Conservation (phyloP, 2,797 vertebrate genomes). For the Coilia nasus region DNA sequence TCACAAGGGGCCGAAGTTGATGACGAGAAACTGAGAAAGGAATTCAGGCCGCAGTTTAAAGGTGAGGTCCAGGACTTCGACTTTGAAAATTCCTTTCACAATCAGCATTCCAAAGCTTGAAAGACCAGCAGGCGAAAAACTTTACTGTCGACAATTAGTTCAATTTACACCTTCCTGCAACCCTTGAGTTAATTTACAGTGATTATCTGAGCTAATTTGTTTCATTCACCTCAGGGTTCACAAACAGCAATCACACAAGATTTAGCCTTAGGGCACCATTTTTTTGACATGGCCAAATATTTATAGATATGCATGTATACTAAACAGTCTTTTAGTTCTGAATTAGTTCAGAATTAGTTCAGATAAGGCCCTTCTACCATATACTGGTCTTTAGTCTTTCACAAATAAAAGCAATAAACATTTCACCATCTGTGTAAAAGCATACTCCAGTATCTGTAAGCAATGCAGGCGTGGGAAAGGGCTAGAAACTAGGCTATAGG, state of each 20-base stretch:
- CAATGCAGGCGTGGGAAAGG: slow-evolving; percentile 23
- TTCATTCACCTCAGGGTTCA: neutral
- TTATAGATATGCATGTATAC: neutral
- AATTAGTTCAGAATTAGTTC: too few species aligned
- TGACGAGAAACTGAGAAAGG: neutral
- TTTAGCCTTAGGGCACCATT: neutral
- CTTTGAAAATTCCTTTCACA: slow-evolving; percentile 45
- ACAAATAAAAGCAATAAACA: neutral
- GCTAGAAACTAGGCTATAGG: neutral
- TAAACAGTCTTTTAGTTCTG: neutral
- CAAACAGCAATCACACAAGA: neutral
- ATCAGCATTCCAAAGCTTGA: slow-evolving; percentile 40
- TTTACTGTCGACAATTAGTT: slow-evolving; percentile 45
- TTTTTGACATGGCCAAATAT: neutral
- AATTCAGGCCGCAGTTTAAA: slow-evolving; percentile 29
- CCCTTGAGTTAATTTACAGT: slow-evolving; percentile 35
- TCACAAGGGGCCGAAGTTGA: neutral
- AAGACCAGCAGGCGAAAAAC: slow-evolving; percentile 28
- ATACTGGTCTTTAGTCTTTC: neutral
- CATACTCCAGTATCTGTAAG: neutral
- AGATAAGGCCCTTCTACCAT: neutral
- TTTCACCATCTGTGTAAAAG: neutral
- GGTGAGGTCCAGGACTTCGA: slow-evolving; percentile 44
- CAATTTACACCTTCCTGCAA: slow-evolving; percentile 41
- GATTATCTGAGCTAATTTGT: neutral